These are phyloP conservation scores for Dipus sagitta DNA, from an alignment of 2,797 vertebrate species.

Conservation along the genomic window DNA sequence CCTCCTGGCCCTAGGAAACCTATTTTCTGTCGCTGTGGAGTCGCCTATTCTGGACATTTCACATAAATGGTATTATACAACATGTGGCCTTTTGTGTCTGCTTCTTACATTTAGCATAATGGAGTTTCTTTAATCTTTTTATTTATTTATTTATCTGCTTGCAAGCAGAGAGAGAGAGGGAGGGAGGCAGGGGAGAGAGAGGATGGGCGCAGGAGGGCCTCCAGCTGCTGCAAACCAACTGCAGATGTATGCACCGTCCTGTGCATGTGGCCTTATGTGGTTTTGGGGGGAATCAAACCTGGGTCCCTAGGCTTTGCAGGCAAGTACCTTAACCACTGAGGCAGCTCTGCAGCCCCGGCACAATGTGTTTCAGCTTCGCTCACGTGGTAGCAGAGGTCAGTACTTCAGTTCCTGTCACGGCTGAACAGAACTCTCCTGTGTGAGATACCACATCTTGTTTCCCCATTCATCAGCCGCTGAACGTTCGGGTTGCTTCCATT, in stretches of 20 bases:
- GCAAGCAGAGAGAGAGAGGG: no score
- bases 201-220: no score
- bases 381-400: neutral
- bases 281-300: no score
- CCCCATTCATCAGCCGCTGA: neutral
- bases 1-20: neutral
- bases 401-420: neutral
- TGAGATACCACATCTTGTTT: neutral
- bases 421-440: neutral
- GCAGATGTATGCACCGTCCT: no score
- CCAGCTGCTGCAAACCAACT: no score
- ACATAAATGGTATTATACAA: neutral
- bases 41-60: constrained; percentile 25
- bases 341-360: no score
- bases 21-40: constrained; percentile 23
- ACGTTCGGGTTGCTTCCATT: constrained; percentile 35
- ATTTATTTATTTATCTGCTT: no score
- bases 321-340: no score
- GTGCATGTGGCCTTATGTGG: no score
- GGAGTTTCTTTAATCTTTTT: no score
- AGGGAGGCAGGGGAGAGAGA: no score
- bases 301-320: no score
- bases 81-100: neutral
- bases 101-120: neutral
- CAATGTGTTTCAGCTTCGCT: neutral